Base-by-base conservation (phyloP, 2,888 invertebrate genomes). In the Tenthredo livida region DNA sequence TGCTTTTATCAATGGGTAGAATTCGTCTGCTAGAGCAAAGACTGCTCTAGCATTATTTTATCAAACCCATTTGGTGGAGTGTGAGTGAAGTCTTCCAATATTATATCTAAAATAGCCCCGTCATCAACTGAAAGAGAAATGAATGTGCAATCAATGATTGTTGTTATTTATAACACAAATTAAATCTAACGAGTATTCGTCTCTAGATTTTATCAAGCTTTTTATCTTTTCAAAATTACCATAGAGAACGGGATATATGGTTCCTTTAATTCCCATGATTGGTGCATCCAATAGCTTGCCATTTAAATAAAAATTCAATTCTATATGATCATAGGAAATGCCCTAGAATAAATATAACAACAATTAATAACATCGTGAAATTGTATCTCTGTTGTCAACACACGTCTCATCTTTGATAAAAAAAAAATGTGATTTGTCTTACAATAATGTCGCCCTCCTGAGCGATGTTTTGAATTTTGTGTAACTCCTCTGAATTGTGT, bases 31-130 rank as follows among this genome's bases (percentile, higher is more conserved):
- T 97, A 99, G 89, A 99, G 96, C 84, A 99, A 95, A 2, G 99
- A 98, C 93, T 99, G 98, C 93, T 99, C 99, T 86, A 99, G 95
- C 97, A 99, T 98, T 88, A 99, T 99, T 93, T 97, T 97, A 90
- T 99, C 98, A 92, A 97, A 99, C 61, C 99, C 99, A 82, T 96
- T 94, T 0, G 98, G 97, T 58, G 97, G 97, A 0, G 96, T 95
- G 92, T 97, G 96, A 88, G 96, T 95, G 93, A 99, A 99, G 92
- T 97, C 97, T 89, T 98, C 97, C 93, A 99, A 96, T 90, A 98
- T 97, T 87, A 99, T 96, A 94, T 99, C 99, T 94, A 99, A 93
- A 89, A 99, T 99, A 43, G 99, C 99, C 88, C 99, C 99, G 93
- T 99, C 98, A 91, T 99, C 99, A 91, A 99, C 99, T 98, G 94